Percentiles rank a stretch among this genome's conserved stretches.
Evolutionary conservation across 2,888 invertebrate species (phyloP).

Genomic region (Caenorhabditis angaria): DNA sequence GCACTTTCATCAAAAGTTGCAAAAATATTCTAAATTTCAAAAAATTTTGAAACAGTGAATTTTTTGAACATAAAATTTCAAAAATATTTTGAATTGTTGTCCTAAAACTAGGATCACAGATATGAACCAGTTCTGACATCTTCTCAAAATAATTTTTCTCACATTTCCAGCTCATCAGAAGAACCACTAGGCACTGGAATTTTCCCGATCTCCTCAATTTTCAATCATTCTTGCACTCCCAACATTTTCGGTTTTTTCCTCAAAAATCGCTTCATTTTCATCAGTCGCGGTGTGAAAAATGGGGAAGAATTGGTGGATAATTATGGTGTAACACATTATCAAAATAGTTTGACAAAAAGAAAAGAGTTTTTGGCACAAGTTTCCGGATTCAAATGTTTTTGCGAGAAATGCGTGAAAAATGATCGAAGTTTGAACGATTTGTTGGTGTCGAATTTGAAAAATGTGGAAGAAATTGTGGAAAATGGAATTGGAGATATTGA

Average conservation of each 20-base stretch:
- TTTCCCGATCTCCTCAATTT: conserved; percentile 46
- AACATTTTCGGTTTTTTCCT: conserved; percentile 44
- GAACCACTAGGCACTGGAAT: conserved; percentile 42
- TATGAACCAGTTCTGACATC: too few species aligned
- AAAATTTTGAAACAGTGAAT: neutral
- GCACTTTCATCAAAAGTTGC: too few species aligned
- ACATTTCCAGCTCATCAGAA: conserved; percentile 3
- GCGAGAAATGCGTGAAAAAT: conserved; percentile 14
- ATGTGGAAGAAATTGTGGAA: conserved; percentile 1
- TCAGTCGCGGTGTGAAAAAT: conserved; percentile 36
- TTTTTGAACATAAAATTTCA: too few species aligned
- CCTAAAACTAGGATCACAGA: too few species aligned
- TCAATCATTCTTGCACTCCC: conserved; percentile 49
- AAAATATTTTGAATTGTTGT: too few species aligned
- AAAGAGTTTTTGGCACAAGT: conserved; percentile 22
- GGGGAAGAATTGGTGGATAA: conserved; percentile 49
- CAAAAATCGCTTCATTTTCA: conserved; percentile 36
- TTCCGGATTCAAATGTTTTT: conserved; percentile 30
- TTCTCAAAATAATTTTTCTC: too few species aligned
- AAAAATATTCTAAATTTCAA: neutral
- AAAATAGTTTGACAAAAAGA: conserved; percentile 22
- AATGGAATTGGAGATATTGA: conserved; percentile 9
- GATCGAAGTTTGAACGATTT: conserved; percentile 4
- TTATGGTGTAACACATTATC: conserved; percentile 41
- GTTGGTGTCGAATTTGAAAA: conserved; percentile 10